These are phyloP conservation scores for Nannoperca obscura DNA, from an alignment of 2,797 vertebrate genomes.

Conservation along the genomic window DNA sequence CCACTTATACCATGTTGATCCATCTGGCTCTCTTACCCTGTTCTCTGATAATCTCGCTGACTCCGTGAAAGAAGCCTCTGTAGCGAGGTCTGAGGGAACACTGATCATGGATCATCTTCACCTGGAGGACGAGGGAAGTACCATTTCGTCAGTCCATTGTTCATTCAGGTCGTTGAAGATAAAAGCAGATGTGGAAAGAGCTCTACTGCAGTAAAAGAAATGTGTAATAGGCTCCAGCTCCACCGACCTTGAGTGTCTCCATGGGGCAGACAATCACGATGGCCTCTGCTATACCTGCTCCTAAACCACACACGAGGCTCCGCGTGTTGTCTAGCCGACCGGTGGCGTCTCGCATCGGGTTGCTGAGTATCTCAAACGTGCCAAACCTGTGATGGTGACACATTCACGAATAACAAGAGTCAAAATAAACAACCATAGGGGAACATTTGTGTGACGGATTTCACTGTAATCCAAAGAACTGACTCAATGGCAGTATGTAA, in stretches of 20 bases:
- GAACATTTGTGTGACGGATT: not conserved
- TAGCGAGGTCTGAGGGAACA: constrained; percentile 87
- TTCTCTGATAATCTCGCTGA: constrained; percentile 88
- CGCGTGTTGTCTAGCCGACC: constrained; percentile 86
- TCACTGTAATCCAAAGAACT: not conserved
- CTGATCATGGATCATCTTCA: constrained; percentile 91
- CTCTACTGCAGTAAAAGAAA: not conserved
- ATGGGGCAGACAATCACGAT: constrained; percentile 87
- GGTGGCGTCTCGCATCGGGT: constrained; percentile 83
- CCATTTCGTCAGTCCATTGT: not conserved
- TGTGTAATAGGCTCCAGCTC: not conserved
- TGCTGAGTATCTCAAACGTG: constrained; percentile 88
- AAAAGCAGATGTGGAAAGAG: not conserved
- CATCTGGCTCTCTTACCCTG: constrained; percentile 78
- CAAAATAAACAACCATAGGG: not conserved
- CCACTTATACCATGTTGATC: not conserved
- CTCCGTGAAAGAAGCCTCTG: constrained; percentile 88
- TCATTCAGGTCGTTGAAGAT: not conserved
- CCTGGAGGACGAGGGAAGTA: constrained; percentile 68
- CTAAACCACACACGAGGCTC: constrained; percentile 86
- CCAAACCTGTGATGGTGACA: constrained; percentile 80
- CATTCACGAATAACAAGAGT: not conserved
- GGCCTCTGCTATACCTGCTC: constrained; percentile 84
- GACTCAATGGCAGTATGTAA: not conserved
- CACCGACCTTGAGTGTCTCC: constrained; percentile 87